Evolutionary conservation across 2,113 vertebrate genomes (phyloP).

Genomic region (Motacilla tschutschensis): DNA sequence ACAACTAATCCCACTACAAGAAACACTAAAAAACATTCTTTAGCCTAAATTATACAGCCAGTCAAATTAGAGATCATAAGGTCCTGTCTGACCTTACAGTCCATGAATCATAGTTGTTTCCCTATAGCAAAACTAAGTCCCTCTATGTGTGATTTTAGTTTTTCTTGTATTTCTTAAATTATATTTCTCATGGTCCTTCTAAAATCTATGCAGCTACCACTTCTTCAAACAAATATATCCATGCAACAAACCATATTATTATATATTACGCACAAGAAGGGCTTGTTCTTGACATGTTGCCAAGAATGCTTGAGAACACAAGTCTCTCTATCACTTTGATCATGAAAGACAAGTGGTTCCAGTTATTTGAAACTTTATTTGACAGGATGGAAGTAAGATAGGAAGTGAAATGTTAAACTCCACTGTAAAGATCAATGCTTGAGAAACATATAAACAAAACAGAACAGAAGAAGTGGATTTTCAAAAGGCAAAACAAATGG

Average conservation of each 20-base stretch:
- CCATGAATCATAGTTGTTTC: not conserved
- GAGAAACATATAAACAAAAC: constrained; percentile 11
- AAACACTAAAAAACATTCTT: not conserved
- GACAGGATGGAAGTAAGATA: constrained; percentile 51
- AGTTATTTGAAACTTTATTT: constrained; percentile 63
- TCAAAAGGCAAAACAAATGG: not conserved
- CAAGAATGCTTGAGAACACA: constrained; percentile 53
- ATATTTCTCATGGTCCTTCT: not conserved
- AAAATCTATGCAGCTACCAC: not conserved
- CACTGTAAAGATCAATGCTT: constrained; percentile 48
- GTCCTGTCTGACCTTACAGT: not conserved
- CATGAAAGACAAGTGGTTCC: constrained; percentile 50
- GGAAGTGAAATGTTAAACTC: constrained; percentile 63
- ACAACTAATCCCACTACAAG: not conserved
- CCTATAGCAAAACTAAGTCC: not conserved
- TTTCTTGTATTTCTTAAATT: not conserved
- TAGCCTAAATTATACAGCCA: not conserved
- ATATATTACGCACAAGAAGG: not conserved
- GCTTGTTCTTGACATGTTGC: constrained; percentile 1
- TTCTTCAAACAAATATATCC: not conserved
- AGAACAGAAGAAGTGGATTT: constrained; percentile 19
- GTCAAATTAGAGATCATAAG: not conserved
- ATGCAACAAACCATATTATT: not conserved
- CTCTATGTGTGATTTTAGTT: not conserved
- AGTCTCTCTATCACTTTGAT: constrained; percentile 64